phyloP scores from a whole-genome alignment of 1,140 invertebrate species.

The Chrysoperla carnea region DNA sequence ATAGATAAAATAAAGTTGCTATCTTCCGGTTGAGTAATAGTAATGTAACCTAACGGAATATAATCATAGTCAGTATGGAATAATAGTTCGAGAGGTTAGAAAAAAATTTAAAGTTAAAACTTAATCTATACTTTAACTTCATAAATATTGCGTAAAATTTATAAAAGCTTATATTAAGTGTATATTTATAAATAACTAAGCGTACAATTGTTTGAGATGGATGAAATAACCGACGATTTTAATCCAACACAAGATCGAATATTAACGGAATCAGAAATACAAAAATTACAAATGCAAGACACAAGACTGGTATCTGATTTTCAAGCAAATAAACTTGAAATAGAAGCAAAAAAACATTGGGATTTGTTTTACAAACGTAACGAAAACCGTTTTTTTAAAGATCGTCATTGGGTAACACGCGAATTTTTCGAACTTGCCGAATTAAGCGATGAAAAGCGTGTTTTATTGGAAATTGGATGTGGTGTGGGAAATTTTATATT shows the following conservation, averaged over 20 bases:
- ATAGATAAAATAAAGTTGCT: no score
- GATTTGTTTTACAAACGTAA: conserved; percentile 96
- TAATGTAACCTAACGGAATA: no score
- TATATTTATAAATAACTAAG: no score
- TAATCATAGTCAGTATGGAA: no score
- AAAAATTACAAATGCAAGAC: conserved; percentile 45
- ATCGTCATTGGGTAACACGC: conserved; percentile 90
- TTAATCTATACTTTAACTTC: no score
- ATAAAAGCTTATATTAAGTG: no score
- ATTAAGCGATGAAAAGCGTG: conserved; percentile 18
- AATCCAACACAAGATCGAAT: conserved; percentile 4
- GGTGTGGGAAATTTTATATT: conserved; percentile 95
- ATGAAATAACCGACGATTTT: no score
- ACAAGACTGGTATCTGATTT: conserved; percentile 51
- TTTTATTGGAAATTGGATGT: conserved; percentile 81
- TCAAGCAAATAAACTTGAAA: conserved; percentile 68
- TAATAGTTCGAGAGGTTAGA: no score
- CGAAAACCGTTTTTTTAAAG: conserved; percentile 84
- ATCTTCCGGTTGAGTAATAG: no score
- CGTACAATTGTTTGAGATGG: no score
- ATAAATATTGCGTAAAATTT: no score
- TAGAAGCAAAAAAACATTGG: conserved; percentile 84
- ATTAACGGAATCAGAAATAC: conserved; percentile 36
- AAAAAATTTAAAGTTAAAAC: no score
- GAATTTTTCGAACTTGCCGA: conserved; percentile 75